Base-by-base conservation (phyloP, 2,797 vertebrate genomes). In the Labeo calbasu region DNA sequence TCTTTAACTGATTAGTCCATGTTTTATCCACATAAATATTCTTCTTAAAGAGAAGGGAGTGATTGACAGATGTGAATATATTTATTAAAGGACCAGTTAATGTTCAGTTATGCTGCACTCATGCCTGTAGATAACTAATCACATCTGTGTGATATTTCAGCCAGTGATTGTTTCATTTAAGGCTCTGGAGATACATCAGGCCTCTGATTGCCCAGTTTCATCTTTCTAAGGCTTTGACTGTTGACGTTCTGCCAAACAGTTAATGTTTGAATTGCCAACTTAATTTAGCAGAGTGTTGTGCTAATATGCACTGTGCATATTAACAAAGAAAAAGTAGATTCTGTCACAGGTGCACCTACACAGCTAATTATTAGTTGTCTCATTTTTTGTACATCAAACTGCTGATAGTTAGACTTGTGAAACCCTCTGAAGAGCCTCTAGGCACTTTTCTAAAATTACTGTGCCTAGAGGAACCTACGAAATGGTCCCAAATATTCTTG, bases 161-260 rank as follows among this genome's bases (percentile, higher is more conserved):
- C n/a, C 75, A 17, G 73, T 59, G 32, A 77, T 3, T 21, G 50
- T 59, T 77, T 77, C 36, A 61, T 77, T 36, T 6, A 25, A 77
- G 5, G 40, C 75, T 28, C 75, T 48, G n/a, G 55, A 61, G 57
- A 77, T 15, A 36, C 61, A 23, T 23, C 36, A 46, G 51, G 55
- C 53, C 15, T 23, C 36, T 32, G 53, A 77, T 59, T 17, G 75
- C 55, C 21, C 75, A 61, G 36, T 19, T 46, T 48, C n/a, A 63
- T 25, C 57, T 46, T 46, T 77, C 75, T 23, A 53, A 10, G 0
- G 25, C 50, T 55, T 12, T 14, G 19, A 8, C 40, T 17, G 36
- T 12, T 48, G 57, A 46, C 28, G n/a, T 25, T 77, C 76, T 77
- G 76, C 76, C 57, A 77, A 25, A 59, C 8, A 1, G 21, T 40